These are phyloP conservation scores for Tipula unca DNA, from an alignment of 2,888 invertebrate species.

Conservation along the genomic window DNA sequence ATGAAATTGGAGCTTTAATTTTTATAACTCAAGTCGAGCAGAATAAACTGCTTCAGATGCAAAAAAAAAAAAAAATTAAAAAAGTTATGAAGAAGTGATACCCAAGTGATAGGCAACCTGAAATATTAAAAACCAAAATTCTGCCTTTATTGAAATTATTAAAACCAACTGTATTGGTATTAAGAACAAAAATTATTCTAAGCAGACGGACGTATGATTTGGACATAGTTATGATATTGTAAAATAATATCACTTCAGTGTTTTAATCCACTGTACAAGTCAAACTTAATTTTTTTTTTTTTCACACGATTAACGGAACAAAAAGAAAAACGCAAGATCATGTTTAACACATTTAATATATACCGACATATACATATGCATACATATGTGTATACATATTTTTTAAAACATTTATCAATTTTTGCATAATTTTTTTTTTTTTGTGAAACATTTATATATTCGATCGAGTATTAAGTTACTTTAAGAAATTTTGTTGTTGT, in stretches of 20 bases:
- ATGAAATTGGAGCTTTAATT: too few species aligned
- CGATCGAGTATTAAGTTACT: background rate
- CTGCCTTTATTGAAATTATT: too few species aligned
- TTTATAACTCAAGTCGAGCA: too few species aligned
- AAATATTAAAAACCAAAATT: too few species aligned
- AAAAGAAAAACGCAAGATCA: background rate
- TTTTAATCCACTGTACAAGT: background rate
- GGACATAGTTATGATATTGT: too few species aligned
- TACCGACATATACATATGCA: background rate
- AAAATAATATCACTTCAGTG: background rate
- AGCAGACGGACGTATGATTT: too few species aligned
- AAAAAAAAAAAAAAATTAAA: too few species aligned
- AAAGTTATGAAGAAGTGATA: too few species aligned
- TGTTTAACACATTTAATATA: background rate
- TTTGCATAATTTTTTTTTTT: background rate
- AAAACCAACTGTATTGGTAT: too few species aligned
- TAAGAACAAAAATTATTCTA: too few species aligned
- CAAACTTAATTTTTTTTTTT: background rate
- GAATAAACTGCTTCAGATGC: too few species aligned
- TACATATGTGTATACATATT: background rate
- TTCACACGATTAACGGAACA: background rate
- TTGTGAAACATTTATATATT: background rate
- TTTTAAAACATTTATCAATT: background rate
- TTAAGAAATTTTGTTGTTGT: background rate
- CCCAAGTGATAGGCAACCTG: too few species aligned